Evolutionary conservation across 2,888 invertebrate genomes (phyloP).

Genomic region (Apotomis betuletana): DNA sequence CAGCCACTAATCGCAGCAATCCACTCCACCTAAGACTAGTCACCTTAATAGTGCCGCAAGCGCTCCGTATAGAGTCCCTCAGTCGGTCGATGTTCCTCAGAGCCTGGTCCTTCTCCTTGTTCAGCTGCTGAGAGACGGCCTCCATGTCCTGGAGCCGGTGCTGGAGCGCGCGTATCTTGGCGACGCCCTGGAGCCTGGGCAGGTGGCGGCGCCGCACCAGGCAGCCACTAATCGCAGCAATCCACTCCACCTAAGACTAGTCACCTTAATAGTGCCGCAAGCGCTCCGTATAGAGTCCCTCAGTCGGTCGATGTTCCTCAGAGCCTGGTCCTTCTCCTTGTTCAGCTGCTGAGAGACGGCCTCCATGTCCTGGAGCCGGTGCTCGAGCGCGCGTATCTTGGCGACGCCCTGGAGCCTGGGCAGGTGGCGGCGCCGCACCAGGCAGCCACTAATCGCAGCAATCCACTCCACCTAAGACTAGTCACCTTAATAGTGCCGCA

Average conservation of each 20-base stretch:
- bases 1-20: conserved; percentile 80
- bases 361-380: conserved; percentile 88
- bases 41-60: conserved; percentile 90
- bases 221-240: conserved; percentile 81
- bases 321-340: conserved; percentile 88
- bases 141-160: conserved; percentile 89
- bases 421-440: conserved; percentile 88
- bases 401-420: conserved; percentile 91
- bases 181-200: conserved; percentile 90
- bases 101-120: conserved; percentile 88
- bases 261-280: conserved; percentile 89
- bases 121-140: conserved; percentile 88
- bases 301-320: conserved; percentile 88
- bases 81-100: conserved; percentile 88
- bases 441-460: conserved; percentile 82
- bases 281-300: conserved; percentile 87
- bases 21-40: neutral
- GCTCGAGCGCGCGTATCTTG: conserved; percentile 89
- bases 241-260: neutral
- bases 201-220: conserved; percentile 88
- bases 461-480: too few species aligned
- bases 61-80: conserved; percentile 86
- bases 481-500: conserved; percentile 88
- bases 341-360: conserved; percentile 90
- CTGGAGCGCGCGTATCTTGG: conserved; percentile 90